Conservation (phyloP, 2,797 vertebrate genomes). For the Oryzias sinensis region DNA sequence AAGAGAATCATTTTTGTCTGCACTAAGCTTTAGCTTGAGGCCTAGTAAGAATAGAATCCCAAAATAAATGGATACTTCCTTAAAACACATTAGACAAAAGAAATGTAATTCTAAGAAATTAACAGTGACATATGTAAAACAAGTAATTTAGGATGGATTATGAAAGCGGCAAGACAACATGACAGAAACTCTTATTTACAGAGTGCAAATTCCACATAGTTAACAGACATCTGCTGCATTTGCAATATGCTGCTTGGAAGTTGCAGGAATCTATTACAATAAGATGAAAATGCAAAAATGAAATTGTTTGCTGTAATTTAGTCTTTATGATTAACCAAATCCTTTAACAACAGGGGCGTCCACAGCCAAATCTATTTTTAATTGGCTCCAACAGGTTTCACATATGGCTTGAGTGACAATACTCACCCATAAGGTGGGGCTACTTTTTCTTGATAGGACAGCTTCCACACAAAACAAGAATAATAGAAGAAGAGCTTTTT, state of each 20-base stretch:
- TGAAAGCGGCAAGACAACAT: background rate
- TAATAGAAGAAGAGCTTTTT: too few relatives aligned
- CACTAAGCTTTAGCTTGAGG: background rate
- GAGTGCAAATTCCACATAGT: background rate
- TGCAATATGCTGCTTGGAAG: background rate
- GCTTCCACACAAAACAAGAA: too few relatives aligned
- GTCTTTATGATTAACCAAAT: too few relatives aligned
- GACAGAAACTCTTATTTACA: background rate
- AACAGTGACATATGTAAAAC: background rate
- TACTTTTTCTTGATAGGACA: too few relatives aligned
- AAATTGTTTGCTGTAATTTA: background rate
- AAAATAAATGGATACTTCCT: background rate
- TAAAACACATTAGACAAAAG: conserved; percentile 6
- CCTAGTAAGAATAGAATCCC: conserved; percentile 10
- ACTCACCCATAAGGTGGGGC: too few relatives aligned
- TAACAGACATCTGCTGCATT: background rate
- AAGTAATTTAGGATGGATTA: background rate
- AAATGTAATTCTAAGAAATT: background rate
- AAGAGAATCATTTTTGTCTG: conserved; percentile 3
- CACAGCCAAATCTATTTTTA: too few relatives aligned
- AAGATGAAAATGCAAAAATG: conserved; percentile 4
- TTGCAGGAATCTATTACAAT: background rate
- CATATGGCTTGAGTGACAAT: too few relatives aligned
- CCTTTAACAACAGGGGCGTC: too few relatives aligned
- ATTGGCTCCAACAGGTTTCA: too few relatives aligned